phyloP scores from a whole-genome alignment of 2,797 vertebrate genomes.

The Ambastaia sidthimunki region DNA sequence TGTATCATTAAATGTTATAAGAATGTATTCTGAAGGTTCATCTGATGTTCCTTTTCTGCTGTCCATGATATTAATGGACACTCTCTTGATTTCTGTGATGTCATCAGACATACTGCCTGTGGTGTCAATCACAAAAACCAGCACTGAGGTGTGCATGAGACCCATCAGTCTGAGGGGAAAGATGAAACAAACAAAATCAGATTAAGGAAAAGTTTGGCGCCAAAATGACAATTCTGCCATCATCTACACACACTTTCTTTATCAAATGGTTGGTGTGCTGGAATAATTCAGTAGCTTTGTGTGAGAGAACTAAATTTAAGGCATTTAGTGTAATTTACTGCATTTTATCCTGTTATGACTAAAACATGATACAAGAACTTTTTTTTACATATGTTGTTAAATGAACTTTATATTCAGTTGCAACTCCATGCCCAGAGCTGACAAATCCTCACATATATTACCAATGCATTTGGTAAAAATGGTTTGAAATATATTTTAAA shows the following conservation, averaged over 20 bases:
- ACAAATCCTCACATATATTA: too few relatives aligned
- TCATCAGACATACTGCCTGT: constrained; percentile 72
- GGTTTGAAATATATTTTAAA: too few relatives aligned
- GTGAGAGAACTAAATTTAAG: too few relatives aligned
- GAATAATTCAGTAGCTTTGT: too few relatives aligned
- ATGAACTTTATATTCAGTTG: too few relatives aligned
- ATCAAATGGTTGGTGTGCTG: too few relatives aligned
- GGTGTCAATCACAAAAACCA: constrained; percentile 78
- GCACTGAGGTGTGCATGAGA: constrained; percentile 64
- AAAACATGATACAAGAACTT: too few relatives aligned
- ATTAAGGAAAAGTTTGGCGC: neutral
- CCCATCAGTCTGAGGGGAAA: constrained; percentile 70
- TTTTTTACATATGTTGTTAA: too few relatives aligned
- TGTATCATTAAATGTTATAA: constrained; percentile 77
- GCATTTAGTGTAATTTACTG: too few relatives aligned
- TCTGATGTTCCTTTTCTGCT: constrained; percentile 64
- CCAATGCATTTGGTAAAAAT: too few relatives aligned
- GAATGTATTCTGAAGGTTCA: constrained; percentile 72
- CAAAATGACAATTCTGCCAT: neutral
- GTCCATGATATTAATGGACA: constrained; percentile 70
- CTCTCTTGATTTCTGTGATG: constrained; percentile 62
- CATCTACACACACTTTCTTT: neutral
- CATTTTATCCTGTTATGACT: too few relatives aligned
- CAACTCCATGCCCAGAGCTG: too few relatives aligned
- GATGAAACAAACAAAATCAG: neutral